Conservation (phyloP, 2,113 vertebrate genomes). For the Aspiorhynchus laticeps region DNA sequence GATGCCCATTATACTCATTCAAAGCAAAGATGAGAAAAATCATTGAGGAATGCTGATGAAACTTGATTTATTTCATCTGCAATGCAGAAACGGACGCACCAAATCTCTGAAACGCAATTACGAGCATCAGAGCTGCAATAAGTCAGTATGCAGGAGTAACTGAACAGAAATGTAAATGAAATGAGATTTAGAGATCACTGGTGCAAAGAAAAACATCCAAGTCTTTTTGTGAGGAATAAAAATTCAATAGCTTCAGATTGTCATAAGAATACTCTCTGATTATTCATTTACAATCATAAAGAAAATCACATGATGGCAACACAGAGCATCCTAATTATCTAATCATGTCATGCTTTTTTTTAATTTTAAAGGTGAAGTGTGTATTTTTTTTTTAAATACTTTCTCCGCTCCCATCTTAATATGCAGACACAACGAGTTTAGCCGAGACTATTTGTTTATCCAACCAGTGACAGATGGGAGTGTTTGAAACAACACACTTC, state of each 20-base stretch:
- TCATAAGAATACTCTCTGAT: not conserved
- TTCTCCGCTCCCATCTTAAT: not conserved
- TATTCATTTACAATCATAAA: not conserved
- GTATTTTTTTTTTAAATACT: not conserved
- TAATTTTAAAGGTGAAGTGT: constrained; percentile 8
- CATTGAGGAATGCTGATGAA: not conserved
- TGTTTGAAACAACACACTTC: not conserved
- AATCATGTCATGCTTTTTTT: not conserved
- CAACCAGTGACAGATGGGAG: not conserved
- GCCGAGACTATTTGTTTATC: not conserved
- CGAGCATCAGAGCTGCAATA: not conserved
- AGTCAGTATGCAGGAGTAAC: not conserved
- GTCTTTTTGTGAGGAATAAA: not conserved
- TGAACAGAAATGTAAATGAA: not conserved
- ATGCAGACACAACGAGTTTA: not conserved
- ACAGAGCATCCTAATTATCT: not conserved
- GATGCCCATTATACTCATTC: not conserved
- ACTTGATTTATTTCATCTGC: not conserved
- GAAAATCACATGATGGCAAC: not conserved
- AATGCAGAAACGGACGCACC: not conserved
- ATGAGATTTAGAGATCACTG: not conserved
- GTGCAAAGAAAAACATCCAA: not conserved
- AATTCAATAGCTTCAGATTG: not conserved
- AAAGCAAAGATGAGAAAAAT: not conserved
- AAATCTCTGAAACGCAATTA: constrained; percentile 14